phyloP scores from a whole-genome alignment of 2,797 vertebrate species.

The Serranus cabrilla region DNA sequence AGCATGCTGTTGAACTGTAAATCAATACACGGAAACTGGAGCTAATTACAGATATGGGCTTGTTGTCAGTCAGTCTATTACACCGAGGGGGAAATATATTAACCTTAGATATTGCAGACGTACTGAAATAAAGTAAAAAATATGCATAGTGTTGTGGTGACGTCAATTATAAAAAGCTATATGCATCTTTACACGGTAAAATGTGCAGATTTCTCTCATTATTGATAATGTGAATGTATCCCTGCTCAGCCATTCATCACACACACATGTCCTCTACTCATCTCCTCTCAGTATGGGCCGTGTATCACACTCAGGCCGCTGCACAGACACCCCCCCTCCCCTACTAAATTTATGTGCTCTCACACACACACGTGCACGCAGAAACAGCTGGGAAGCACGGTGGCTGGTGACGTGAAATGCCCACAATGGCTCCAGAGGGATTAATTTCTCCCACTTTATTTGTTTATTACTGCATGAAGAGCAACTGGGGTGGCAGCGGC shows the following conservation, averaged over 20 bases:
- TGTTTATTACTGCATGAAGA: slow-evolving; percentile 77
- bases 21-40: slow-evolving; percentile 40
- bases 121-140: background rate
- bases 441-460: slow-evolving; percentile 76
- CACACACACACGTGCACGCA: slow-evolving; percentile 38
- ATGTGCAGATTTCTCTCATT: slow-evolving; percentile 1
- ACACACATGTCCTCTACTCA: slow-evolving; percentile 1
- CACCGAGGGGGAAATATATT: background rate
- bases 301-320: slow-evolving; percentile 41
- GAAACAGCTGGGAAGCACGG: slow-evolving; percentile 69
- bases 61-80: background rate
- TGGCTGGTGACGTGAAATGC: slow-evolving; percentile 70
- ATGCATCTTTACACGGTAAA: slow-evolving; percentile 3
- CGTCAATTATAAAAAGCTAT: background rate
- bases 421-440: slow-evolving; percentile 77
- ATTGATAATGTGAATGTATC: background rate
- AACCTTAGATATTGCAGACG: background rate
- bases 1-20: slow-evolving; percentile 20
- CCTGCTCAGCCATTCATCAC: slow-evolving; percentile 5
- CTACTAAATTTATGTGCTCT: slow-evolving; percentile 49
- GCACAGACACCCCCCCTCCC: slow-evolving; percentile 27
- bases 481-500: slow-evolving; percentile 64
- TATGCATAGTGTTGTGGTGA: background rate
- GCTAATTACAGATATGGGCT: slow-evolving; percentile 10
- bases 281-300: slow-evolving; percentile 48